phyloP scores from a whole-genome alignment of 2,113 vertebrate genomes.

The Sylvilagus bachmani region DNA sequence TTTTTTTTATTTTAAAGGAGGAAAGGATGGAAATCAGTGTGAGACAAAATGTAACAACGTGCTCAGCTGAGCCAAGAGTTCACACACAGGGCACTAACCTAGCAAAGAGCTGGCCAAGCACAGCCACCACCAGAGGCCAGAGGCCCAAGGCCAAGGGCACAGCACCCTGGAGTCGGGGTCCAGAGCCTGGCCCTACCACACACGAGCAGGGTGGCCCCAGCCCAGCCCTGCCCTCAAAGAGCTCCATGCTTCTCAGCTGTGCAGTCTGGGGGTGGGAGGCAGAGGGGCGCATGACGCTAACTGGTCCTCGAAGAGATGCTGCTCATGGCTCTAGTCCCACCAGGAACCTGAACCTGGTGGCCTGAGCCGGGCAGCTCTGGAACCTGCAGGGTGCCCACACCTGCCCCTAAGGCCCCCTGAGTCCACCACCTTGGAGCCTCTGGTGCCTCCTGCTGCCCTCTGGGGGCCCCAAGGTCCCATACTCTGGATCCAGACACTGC shows the following conservation, averaged over 20 bases:
- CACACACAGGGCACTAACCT: accelerated
- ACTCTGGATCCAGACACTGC: not conserved
- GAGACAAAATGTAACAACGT: not conserved
- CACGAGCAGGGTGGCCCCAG: not conserved
- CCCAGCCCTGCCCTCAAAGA: not conserved
- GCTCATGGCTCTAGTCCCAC: accelerated
- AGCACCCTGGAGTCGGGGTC: not conserved
- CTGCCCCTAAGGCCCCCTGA: not conserved
- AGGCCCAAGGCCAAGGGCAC: not conserved
- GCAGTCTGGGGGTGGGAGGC: accelerated
- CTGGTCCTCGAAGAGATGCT: not conserved
- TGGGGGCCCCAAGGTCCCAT: not conserved
- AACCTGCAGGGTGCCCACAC: not conserved
- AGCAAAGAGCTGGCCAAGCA: not conserved
- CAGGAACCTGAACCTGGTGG: not conserved
- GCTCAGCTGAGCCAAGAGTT: not conserved
- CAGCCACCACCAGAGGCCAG: not conserved
- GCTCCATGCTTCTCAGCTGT: not conserved
- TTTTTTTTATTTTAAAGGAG: conserved; percentile 34
- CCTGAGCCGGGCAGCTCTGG: not conserved
- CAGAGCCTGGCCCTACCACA: not conserved
- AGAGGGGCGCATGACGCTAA: too few species aligned
- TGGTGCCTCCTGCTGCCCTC: not conserved
- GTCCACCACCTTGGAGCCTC: not conserved
- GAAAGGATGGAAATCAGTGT: too few species aligned